Evolutionary conservation across 1,140 invertebrate species (phyloP).

Genomic region (Cotesia typhae): DNA sequence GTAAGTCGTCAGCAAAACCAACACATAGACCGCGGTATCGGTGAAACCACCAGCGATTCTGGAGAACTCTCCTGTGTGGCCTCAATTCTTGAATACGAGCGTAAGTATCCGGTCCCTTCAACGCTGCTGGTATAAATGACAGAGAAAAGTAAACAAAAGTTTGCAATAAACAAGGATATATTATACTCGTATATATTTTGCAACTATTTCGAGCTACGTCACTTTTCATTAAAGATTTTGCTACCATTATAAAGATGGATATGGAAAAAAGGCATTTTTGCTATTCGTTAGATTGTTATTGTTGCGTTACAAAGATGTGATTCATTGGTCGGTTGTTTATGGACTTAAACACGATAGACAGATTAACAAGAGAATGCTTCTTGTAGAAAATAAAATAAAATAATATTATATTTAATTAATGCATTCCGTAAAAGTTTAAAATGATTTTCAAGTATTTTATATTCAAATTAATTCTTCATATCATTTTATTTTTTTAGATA

Average conservation of each 20-base stretch:
- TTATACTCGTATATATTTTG: not conserved
- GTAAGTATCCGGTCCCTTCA: constrained; percentile 18
- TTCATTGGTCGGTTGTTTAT: not conserved
- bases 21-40: not conserved
- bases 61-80: constrained; percentile 10
- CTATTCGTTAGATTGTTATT: not conserved
- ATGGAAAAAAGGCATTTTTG: not conserved
- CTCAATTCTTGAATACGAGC: not conserved
- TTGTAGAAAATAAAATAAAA: too few species aligned
- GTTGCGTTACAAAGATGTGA: not conserved
- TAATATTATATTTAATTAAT: too few species aligned
- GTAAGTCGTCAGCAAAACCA: not conserved
- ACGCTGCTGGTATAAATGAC: not conserved
- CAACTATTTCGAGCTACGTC: not conserved
- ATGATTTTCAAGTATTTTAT: too few species aligned
- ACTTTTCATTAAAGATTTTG: not conserved
- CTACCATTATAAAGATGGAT: not conserved
- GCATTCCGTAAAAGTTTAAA: too few species aligned
- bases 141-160: constrained; percentile 1
- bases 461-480: too few species aligned
- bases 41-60: constrained; percentile 11
- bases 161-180: not conserved
- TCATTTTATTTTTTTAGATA: not conserved
- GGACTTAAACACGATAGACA: not conserved
- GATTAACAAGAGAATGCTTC: not conserved